Base-by-base conservation (phyloP, 35 echinoderm and acorn worm species). In the Chiridota heheva region DNA sequence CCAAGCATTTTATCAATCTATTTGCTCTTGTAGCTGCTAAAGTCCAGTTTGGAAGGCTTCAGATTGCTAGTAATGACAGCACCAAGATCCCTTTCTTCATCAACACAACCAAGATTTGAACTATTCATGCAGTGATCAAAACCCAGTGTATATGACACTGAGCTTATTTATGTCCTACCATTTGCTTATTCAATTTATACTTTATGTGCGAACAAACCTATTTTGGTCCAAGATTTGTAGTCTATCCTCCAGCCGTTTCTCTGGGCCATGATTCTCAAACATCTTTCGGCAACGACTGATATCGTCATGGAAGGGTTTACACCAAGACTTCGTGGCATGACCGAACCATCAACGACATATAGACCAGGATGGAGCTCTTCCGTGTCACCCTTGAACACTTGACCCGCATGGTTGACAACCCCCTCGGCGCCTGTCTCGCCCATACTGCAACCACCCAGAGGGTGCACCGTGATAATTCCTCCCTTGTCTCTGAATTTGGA, bases 251-350 rank as follows among this genome's bases (percentile, higher is more conserved):
- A 89, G 29, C 87, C 87, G 36, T 66, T 73, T 34, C 45, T 45
- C 33, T 82, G 48, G 8, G 87, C 87, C 39, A 89, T 16, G 7
- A 76, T 42, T 22, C 87, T 82, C 36, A 89, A 46, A 45, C 78
- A 83, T 53, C 87, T 82, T 59, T 89, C 87, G 28, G 87, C 79
- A 70, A 89, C 40, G 31, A 75, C 63, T 16, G 79, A 40, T 64
- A 89, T 89, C 24, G 78, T 89, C 33, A 89, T 55, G 2, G 87
- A 42, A 15, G 87, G 87, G 45, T 83, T 89, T 24, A 83, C 80
- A 16, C 87, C 87, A 5, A 89, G 65, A 55, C 87, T 89, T 16
- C 87, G 35, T n/a, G 87, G 87, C 51, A 89, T 83, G 13, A 89
- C 72, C 15, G 87, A 78, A 31, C 87, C 87, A 83, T 89, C 87